Evolutionary conservation across 2,797 vertebrate genomes (phyloP).

Genomic region (Heterohyrax brucei): DNA sequence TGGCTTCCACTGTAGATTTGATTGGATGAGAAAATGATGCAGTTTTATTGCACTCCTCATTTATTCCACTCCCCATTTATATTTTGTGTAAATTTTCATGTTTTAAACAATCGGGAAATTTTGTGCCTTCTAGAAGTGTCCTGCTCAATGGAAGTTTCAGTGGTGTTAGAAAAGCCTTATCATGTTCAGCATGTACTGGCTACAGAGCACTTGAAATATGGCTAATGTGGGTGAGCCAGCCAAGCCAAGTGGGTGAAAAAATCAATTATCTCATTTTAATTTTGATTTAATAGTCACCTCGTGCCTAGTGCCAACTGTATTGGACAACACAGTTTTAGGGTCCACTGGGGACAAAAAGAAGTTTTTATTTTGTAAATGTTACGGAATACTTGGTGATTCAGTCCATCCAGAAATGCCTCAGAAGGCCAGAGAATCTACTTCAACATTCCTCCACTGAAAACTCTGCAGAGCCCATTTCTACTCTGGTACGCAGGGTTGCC

Average conservation of each 20-base stretch:
- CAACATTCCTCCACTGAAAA: not conserved
- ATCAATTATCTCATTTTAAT: not conserved
- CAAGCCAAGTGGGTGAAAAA: not conserved
- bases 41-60: not conserved
- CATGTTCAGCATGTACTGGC: not conserved
- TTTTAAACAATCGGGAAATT: constrained; percentile 36
- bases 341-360: not conserved
- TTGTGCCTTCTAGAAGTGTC: not conserved
- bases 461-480: not conserved
- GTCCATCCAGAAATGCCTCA: not conserved
- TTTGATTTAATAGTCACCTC: not conserved
- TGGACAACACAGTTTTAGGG: not conserved
- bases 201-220: not conserved
- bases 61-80: not conserved
- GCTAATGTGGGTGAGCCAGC: not conserved
- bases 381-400: not conserved
- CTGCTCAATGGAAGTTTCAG: not conserved
- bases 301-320: not conserved
- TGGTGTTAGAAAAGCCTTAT: not conserved
- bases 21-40: not conserved
- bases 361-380: constrained; percentile 27
- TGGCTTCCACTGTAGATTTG: constrained; percentile 5
- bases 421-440: not conserved
- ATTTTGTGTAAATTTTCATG: constrained; percentile 4
- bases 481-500: not conserved